These are phyloP conservation scores for Eulithis prunata DNA, from an alignment of 2,888 invertebrate genomes.

Conservation along the genomic window DNA sequence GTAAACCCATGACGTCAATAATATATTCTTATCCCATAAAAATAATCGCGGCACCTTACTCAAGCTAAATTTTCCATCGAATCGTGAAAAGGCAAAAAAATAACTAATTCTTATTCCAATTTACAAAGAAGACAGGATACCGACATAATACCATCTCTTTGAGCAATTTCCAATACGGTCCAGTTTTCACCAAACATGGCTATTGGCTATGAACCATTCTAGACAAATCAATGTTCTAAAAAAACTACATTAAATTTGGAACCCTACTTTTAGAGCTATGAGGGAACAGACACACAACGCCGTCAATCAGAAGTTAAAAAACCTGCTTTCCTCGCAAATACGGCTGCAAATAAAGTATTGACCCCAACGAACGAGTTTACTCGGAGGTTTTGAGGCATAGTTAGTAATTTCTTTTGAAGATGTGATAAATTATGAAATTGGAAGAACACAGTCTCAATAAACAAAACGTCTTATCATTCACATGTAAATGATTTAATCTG, in stretches of 20 bases:
- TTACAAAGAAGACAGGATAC: conserved; percentile 6
- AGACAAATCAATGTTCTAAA: neutral
- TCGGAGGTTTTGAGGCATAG: neutral
- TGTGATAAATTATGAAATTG: neutral
- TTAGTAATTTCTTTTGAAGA: neutral
- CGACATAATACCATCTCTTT: neutral
- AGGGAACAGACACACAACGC: no score
- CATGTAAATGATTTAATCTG: no score
- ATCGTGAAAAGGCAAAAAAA: conserved; percentile 18
- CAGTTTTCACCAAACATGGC: no score
- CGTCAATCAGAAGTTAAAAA: no score
- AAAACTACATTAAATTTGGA: neutral
- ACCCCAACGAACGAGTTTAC: conserved; percentile 19
- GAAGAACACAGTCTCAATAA: neutral
- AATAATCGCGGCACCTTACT: conserved; percentile 13
- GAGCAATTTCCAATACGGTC: neutral
- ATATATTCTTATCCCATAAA: conserved; percentile 1
- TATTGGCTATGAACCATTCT: no score
- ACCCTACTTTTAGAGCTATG: no score
- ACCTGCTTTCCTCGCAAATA: conserved; percentile 11
- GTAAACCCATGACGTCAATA: neutral
- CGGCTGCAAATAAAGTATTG: conserved; percentile 7
- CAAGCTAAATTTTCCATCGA: conserved; percentile 22
- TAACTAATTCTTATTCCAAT: conserved; percentile 7
- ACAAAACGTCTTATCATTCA: no score